A percentile compares a stretch with the other conserved stretches of the same genome.
phyloP scores from a whole-genome alignment of 2,113 vertebrate species.

The Canis aureus region DNA sequence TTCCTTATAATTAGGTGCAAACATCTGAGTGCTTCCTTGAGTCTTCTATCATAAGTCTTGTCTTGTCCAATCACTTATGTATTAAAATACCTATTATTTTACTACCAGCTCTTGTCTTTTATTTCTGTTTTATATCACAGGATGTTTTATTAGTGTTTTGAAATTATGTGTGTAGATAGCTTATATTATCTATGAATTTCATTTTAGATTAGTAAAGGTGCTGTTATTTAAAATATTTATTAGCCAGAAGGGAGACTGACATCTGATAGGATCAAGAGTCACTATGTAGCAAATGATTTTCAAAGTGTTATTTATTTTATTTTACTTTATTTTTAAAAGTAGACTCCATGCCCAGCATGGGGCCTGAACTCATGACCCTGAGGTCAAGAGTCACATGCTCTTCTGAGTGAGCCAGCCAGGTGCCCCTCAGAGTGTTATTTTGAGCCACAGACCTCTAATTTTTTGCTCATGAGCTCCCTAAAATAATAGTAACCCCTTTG shows the following conservation, averaged over 20 bases:
- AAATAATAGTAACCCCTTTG: neutral
- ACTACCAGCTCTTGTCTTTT: neutral
- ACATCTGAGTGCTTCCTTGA: neutral
- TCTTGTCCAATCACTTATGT: neutral
- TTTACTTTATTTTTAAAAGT: neutral
- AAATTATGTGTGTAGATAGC: neutral
- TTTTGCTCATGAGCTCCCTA: neutral
- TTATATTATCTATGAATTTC: neutral
- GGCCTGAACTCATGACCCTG: neutral
- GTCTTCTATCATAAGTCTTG: neutral
- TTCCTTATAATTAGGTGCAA: neutral
- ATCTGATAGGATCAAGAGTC: neutral
- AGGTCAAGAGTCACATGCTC: neutral
- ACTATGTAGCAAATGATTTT: neutral
- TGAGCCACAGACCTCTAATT: neutral
- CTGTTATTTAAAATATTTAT: constrained; percentile 28
- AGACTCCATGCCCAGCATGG: neutral
- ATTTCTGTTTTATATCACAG: constrained; percentile 36
- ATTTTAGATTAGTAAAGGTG: neutral
- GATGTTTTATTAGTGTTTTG: neutral
- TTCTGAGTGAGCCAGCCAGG: neutral
- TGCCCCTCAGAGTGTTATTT: neutral
- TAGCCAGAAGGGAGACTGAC: neutral
- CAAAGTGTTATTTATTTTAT: neutral
- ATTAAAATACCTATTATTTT: neutral